Evolutionary conservation across 1,140 invertebrate genomes (phyloP), one percentile per base, ranked within the genome.

Genomic region (Hydropsyche tenuis): DNA sequence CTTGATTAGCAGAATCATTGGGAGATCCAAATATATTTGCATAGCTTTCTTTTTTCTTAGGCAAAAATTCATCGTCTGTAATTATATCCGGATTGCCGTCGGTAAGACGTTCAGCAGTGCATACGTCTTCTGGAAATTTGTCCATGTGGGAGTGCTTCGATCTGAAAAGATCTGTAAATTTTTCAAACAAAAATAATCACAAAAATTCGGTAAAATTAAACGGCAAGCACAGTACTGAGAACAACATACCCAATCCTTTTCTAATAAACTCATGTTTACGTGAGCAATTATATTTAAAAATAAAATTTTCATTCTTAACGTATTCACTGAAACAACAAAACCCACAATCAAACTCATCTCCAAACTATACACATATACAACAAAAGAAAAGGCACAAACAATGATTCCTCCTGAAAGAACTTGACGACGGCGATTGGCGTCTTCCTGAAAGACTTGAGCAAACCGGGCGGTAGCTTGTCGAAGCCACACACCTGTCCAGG

Each of bases 321-420:
- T 89, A 92, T 85, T 94, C 92, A 85, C 92, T 94, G 86, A 79
- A 18, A 62, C 22, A 73, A 30, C 7, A 42, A 18, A 6, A 30
- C 23, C 18, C 6, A 6, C 27, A 30, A 43, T 43, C 2, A 51
- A 1, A 69, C 7, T 69, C 1, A 22, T 69, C 22, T 48, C 6
- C 18, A 66, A 74, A 72, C 74, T 74, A 43, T 14, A 43, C 14
- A 43, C 42, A 43, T 43, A 14, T 7, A 53, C n/a, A 60, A 25
- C 3, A 48, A 3, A 60, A 60, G 6, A 68, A 68, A 16, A 18
- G 2, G 5, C n/a, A 60, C 68, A 4, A 87, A 94, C 93, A 88
- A 94, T 73, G 87, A 86, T 77, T 92, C 89, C 83, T 94, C 93
- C 81, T 93, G 89, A 81, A 93, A 94, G 83, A 94, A 94, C 79